phyloP scores from a whole-genome alignment of 2,888 invertebrate genomes.

The Baccha elongata region DNA sequence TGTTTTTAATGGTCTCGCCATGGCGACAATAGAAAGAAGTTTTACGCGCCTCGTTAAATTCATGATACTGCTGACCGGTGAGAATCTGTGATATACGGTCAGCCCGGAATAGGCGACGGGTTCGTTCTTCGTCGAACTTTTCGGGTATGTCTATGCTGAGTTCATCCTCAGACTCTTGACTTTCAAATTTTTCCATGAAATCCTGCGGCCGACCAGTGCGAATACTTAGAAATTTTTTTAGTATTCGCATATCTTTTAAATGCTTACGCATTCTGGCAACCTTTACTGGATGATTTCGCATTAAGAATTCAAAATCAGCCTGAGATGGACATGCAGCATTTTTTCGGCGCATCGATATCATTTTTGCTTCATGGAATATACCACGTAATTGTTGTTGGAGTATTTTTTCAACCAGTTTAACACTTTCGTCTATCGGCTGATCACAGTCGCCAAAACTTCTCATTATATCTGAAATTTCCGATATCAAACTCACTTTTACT shows the following conservation, averaged over 20 bases:
- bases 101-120: conserved; percentile 83
- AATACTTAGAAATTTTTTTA: conserved; percentile 79
- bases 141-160: conserved; percentile 83
- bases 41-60: conserved; percentile 90
- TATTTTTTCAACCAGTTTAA: conserved; percentile 92
- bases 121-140: conserved; percentile 81
- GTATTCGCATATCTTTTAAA: conserved; percentile 84
- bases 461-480: conserved; percentile 93
- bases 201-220: conserved; percentile 80
- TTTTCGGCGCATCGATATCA: conserved; percentile 86
- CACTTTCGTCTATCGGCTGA: conserved; percentile 91
- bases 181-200: conserved; percentile 81
- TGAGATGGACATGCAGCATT: conserved; percentile 84
- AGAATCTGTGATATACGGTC: conserved; percentile 85
- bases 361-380: conserved; percentile 89
- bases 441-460: conserved; percentile 96
- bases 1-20: conserved; percentile 83
- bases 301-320: conserved; percentile 90
- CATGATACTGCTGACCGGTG: conserved; percentile 87
- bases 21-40: conserved; percentile 87
- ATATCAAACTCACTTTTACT: conserved; percentile 78
- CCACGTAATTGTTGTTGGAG: conserved; percentile 91
- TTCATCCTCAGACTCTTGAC: conserved; percentile 84
- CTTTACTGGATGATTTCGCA: conserved; percentile 91
- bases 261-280: conserved; percentile 90